These are phyloP conservation scores for Liparis tanakae DNA, from an alignment of 2,797 vertebrate genomes.

Conservation along the genomic window DNA sequence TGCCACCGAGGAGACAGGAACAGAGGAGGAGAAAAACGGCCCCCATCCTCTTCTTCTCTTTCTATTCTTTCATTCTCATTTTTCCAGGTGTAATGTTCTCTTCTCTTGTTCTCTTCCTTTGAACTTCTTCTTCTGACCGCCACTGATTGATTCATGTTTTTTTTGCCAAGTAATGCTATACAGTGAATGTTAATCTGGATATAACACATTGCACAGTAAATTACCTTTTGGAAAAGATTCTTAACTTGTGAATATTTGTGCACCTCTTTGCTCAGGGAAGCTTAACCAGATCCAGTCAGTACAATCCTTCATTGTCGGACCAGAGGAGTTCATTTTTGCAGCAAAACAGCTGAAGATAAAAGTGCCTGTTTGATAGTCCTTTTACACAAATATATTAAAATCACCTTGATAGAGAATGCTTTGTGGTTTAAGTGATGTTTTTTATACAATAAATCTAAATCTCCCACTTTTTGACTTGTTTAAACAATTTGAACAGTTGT, in stretches of 20 bases:
- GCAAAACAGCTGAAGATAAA: background rate
- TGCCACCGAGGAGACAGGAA: slow-evolving; percentile 80
- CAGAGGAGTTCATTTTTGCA: background rate
- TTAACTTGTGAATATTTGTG: background rate
- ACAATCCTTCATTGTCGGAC: background rate
- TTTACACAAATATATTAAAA: background rate
- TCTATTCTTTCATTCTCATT: slow-evolving; percentile 15
- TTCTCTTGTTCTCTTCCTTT: slow-evolving; percentile 1
- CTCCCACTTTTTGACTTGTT: background rate
- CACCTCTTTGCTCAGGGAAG: background rate
- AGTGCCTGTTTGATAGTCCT: background rate
- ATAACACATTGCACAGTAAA: background rate
- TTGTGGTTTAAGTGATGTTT: background rate
- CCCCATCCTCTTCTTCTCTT: slow-evolving; percentile 49
- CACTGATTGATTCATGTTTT: background rate
- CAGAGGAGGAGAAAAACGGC: slow-evolving; percentile 73
- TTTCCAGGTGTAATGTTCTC: background rate
- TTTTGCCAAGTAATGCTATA: background rate
- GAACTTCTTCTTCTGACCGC: slow-evolving; percentile 6
- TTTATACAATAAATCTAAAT: background rate
- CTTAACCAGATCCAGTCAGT: background rate
- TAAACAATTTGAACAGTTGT: background rate
- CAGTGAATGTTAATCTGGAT: background rate
- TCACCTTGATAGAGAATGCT: background rate
- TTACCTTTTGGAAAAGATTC: background rate